Percentiles rank a stretch among this genome's conserved stretches.
These are phyloP conservation scores for Epinotia nisella DNA, from an alignment of 2,888 invertebrate species.

Conservation along the genomic window DNA sequence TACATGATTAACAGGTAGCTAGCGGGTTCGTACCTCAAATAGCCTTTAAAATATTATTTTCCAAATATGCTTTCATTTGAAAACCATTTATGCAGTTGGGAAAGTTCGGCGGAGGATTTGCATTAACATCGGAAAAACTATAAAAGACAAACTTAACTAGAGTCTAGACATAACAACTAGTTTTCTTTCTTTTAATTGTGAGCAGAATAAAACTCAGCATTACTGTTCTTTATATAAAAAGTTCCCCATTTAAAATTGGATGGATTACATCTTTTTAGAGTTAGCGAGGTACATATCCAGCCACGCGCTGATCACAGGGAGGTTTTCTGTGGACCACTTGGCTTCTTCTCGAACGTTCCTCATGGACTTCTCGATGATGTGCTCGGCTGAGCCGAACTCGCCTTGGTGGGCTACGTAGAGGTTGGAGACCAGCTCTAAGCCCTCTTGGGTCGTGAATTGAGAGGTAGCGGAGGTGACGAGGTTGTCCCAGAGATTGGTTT, in stretches of 20 bases:
- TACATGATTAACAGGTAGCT: too few species aligned
- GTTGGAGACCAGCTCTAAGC: slow-evolving; percentile 87
- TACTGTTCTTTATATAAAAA: too few species aligned
- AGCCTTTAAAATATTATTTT: too few species aligned
- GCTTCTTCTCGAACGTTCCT: slow-evolving; percentile 90
- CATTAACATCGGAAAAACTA: background rate
- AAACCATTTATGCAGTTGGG: background rate
- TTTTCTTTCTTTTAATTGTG: background rate
- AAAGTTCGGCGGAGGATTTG: background rate
- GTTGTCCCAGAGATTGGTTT: slow-evolving; percentile 90
- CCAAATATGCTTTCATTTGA: background rate
- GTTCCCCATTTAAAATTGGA: background rate
- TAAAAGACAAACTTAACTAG: background rate
- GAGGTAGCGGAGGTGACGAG: slow-evolving; percentile 90
- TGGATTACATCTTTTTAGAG: slow-evolving; percentile 44
- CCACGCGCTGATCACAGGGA: slow-evolving; percentile 91
- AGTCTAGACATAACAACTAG: background rate
- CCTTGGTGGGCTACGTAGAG: slow-evolving; percentile 86
- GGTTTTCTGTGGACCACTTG: slow-evolving; percentile 90
- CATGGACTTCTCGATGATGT: slow-evolving; percentile 89
- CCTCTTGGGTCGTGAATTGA: slow-evolving; percentile 90
- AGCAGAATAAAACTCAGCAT: background rate
- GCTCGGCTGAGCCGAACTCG: slow-evolving; percentile 89
- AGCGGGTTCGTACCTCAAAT: too few species aligned
- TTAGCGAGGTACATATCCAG: slow-evolving; percentile 83